Evolutionary conservation across 2,888 invertebrate species (phyloP).

Genomic region (Amblyjoppa fuscipennis): DNA sequence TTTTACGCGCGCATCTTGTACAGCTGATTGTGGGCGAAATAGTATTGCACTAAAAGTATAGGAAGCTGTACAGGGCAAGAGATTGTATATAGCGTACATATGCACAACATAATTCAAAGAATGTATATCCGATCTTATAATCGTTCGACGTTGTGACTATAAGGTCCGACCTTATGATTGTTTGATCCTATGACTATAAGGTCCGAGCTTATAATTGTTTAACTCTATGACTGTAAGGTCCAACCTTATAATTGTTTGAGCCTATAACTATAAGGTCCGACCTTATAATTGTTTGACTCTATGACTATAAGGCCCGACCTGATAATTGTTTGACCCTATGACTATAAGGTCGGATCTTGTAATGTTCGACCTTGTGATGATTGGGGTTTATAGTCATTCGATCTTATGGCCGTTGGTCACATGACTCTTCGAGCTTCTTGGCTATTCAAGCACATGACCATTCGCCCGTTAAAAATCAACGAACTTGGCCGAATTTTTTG

Average conservation of each 20-base stretch:
- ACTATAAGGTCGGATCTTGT: neutral
- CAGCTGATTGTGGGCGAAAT: conserved; percentile 27
- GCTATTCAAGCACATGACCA: too few species aligned
- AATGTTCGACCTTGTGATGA: neutral
- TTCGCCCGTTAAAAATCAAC: too few species aligned
- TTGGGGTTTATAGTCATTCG: too few species aligned
- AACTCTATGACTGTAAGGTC: neutral
- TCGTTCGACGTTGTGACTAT: neutral
- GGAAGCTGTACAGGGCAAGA: neutral
- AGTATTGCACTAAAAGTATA: conserved; percentile 16
- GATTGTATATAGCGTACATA: conserved; percentile 2
- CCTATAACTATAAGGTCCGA: too few species aligned
- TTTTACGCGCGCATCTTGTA: conserved; percentile 45
- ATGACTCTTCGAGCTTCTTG: too few species aligned
- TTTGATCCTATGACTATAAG: neutral
- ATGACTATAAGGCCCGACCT: neutral
- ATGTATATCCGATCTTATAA: neutral
- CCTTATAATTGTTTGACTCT: neutral
- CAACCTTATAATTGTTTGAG: too few species aligned
- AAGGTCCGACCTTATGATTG: neutral
- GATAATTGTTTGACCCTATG: neutral
- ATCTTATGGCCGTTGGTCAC: too few species aligned
- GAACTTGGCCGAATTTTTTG: too few species aligned
- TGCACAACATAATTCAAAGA: neutral
- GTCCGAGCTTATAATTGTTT: neutral